phyloP scores from a whole-genome alignment of 2,113 vertebrate genomes.

The Zosterops hypoxanthus region DNA sequence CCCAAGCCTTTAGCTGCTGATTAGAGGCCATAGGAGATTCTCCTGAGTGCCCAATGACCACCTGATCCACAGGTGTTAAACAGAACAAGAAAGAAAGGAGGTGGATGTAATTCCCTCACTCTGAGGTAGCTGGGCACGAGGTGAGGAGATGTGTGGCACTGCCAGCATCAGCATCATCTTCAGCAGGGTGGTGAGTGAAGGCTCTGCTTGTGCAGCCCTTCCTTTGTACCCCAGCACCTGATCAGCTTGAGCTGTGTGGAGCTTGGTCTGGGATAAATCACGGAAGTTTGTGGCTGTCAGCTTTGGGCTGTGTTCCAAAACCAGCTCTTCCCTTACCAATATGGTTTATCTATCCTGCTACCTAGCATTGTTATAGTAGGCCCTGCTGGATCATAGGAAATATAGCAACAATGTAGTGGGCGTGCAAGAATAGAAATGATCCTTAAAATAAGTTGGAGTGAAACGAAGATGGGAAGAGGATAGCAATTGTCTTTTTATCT shows the following conservation, averaged over 20 bases:
- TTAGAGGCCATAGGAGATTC: not conserved
- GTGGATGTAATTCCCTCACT: rapidly evolving
- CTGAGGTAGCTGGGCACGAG: not conserved
- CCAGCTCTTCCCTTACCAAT: not conserved
- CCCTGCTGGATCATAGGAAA: not conserved
- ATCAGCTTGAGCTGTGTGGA: not conserved
- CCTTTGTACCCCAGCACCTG: not conserved
- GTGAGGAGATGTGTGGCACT: rapidly evolving
- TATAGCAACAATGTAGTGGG: not conserved
- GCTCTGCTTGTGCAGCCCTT: not conserved
- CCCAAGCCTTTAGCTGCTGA: not conserved
- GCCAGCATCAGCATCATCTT: rapidly evolving
- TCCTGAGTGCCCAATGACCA: not conserved
- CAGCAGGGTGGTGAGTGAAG: not conserved
- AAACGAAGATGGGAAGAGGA: not conserved
- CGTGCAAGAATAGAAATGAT: not conserved
- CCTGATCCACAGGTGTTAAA: not conserved
- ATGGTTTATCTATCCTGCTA: not conserved
- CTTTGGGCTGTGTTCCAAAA: not conserved
- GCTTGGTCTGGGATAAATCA: not conserved
- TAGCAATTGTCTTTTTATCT: slow-evolving; percentile 28
- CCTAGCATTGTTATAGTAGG: not conserved
- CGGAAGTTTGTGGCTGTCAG: not conserved
- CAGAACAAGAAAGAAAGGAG: not conserved
- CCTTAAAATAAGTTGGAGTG: slow-evolving; percentile 7